phyloP scores from a whole-genome alignment of 1,140 invertebrate species.

The Zaprionus ghesquierei region DNA sequence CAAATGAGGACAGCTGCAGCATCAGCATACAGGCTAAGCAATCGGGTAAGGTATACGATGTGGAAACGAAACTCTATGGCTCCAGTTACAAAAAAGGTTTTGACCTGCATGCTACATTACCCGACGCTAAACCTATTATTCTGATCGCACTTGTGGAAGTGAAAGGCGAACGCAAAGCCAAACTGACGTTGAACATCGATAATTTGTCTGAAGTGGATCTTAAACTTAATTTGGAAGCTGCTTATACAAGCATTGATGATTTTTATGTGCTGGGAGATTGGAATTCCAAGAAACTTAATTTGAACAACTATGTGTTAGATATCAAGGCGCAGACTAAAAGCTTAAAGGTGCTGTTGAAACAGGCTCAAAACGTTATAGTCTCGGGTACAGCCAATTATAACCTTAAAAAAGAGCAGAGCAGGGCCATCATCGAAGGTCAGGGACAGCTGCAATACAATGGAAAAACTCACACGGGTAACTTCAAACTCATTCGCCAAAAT shows the following conservation, averaged over 20 bases:
- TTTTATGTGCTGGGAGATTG: conserved; percentile 85
- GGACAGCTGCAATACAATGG: conserved; percentile 85
- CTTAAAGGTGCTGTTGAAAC: conserved; percentile 86
- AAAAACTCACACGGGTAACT: conserved; percentile 86
- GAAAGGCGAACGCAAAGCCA: conserved; percentile 84
- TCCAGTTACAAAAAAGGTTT: conserved; percentile 66
- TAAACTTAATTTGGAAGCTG: conserved; percentile 84
- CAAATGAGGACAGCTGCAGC: conserved; percentile 82
- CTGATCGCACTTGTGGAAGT: conserved; percentile 84
- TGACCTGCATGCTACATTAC: conserved; percentile 29
- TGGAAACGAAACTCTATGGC: conserved; percentile 49
- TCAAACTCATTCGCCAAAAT: conserved; percentile 87
- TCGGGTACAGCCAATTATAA: conserved; percentile 87
- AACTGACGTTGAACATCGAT: conserved; percentile 84
- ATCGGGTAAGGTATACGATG: conserved; percentile 33
- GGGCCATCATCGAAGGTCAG: conserved; percentile 88
- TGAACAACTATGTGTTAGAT: conserved; percentile 87
- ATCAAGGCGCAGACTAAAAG: conserved; percentile 86
- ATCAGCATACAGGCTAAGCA: conserved; percentile 38
- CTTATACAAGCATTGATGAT: conserved; percentile 86
- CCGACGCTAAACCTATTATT: conserved; percentile 81
- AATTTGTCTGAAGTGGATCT: conserved; percentile 84
- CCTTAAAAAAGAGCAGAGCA: conserved; percentile 87
- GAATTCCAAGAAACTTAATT: conserved; percentile 87
- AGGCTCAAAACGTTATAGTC: conserved; percentile 86